Conservation (phyloP, 2,113 vertebrate species). For the Gavialis gangeticus region DNA sequence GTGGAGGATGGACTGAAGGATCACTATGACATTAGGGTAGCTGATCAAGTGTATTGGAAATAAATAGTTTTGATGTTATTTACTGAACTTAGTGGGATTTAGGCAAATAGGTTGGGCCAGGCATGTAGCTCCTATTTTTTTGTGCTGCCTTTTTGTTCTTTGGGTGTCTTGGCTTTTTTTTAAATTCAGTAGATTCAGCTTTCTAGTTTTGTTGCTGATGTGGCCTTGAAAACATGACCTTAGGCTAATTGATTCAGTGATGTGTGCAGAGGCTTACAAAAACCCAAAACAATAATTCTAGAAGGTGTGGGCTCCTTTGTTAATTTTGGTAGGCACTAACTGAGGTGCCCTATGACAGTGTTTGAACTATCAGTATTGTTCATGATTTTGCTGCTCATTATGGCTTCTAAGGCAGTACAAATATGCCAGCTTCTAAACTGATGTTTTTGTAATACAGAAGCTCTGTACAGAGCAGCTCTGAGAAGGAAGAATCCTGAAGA, state of each 20-base stretch:
- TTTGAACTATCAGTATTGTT: not conserved
- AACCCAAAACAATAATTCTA: not conserved
- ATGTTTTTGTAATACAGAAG: rapidly evolving
- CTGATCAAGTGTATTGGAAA: rapidly evolving
- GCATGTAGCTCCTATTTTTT: not conserved
- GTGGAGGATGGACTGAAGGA: slow-evolving; percentile 95
- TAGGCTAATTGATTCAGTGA: not conserved
- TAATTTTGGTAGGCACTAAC: too few relatives aligned
- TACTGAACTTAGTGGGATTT: not conserved
- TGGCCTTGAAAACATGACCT: not conserved
- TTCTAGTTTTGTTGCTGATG: rapidly evolving
- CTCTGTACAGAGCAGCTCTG: not conserved
- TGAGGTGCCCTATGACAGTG: not conserved
- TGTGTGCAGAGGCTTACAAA: not conserved
- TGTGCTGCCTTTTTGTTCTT: rapidly evolving
- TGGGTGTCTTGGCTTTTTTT: not conserved
- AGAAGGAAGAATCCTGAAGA: too few relatives aligned
- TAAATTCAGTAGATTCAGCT: not conserved
- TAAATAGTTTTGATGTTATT: not conserved
- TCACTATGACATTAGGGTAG: slow-evolving; percentile 94
- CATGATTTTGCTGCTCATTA: not conserved
- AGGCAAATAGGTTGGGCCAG: not conserved
- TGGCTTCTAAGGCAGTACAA: not conserved
- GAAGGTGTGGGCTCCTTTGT: not conserved
- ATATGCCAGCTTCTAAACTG: rapidly evolving